phyloP scores from a whole-genome alignment of 2,797 vertebrate species.

The Lophura swinhoii region DNA sequence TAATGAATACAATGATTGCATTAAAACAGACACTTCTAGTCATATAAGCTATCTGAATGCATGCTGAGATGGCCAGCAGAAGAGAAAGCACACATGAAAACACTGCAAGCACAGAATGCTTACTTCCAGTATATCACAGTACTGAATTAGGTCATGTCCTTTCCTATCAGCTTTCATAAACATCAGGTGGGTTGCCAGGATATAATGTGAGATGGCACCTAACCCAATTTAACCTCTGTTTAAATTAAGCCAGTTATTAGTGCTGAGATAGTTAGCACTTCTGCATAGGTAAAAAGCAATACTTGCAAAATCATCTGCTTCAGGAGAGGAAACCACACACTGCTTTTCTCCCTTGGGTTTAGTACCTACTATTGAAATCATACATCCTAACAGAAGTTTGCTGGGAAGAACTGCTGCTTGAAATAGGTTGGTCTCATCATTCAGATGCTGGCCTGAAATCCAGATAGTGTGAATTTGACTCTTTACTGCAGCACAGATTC shows the following conservation, averaged over 20 bases:
- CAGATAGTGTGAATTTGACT: not conserved
- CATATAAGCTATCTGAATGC: not conserved
- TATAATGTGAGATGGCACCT: not conserved
- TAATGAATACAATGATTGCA: not conserved
- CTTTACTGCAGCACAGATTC: not conserved
- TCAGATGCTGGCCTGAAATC: not conserved
- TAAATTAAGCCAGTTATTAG: conserved; percentile 21
- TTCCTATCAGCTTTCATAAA: not conserved
- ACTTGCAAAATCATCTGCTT: not conserved
- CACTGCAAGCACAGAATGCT: not conserved
- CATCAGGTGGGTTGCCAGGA: conserved; percentile 5
- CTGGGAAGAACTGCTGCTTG: not conserved
- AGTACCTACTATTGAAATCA: not conserved
- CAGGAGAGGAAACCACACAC: conserved; percentile 5
- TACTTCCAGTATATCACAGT: not conserved
- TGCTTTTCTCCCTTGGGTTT: not conserved
- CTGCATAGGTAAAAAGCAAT: not conserved
- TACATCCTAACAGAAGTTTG: not conserved
- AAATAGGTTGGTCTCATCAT: not conserved
- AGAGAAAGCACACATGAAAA: not conserved
- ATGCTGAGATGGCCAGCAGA: not conserved
- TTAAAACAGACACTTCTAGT: not conserved
- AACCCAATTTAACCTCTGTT: conserved; percentile 6
- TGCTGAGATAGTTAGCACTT: not conserved
- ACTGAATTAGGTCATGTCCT: not conserved